phyloP scores from a whole-genome alignment of 2,113 vertebrate species.

The Strix uralensis region DNA sequence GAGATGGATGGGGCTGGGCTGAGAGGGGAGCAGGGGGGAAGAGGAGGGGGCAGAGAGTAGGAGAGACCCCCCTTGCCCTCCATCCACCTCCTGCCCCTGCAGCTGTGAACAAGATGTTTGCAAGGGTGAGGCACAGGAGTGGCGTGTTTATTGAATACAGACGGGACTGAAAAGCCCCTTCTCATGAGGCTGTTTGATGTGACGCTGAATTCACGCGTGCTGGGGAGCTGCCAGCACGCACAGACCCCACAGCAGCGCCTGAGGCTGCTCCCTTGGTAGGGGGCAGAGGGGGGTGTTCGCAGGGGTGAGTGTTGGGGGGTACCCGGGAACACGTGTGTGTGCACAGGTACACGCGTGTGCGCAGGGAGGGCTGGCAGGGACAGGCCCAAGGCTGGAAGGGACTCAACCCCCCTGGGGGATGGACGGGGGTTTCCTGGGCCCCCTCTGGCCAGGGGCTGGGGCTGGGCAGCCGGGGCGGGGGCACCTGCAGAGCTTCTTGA shows the following conservation, averaged over 20 bases:
- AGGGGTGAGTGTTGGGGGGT: fast-evolving
- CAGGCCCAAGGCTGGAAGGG: neutral
- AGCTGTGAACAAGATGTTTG: constrained; percentile 33
- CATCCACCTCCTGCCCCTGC: neutral
- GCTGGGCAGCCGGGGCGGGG: fast-evolving
- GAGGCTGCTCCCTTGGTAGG: neutral
- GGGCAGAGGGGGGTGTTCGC: fast-evolving
- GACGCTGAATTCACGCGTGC: neutral
- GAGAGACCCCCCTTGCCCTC: neutral
- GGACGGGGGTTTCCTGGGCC: neutral
- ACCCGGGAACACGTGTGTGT: fast-evolving
- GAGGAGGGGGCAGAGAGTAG: neutral
- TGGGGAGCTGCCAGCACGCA: neutral
- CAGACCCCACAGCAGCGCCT: neutral
- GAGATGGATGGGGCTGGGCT: neutral
- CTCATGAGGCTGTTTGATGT: neutral
- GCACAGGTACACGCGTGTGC: neutral
- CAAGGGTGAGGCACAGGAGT: neutral
- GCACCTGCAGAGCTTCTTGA: neutral
- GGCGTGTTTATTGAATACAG: neutral
- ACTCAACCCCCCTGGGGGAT: no score
- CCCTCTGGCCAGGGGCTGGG: neutral
- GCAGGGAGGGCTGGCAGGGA: neutral
- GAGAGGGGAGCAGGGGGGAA: neutral
- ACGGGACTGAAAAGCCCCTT: constrained; percentile 2